A percentile compares a stretch with the other conserved stretches of the same genome.
phyloP scores from a whole-genome alignment of 2,888 invertebrate genomes.

The Megaustenia siamemsis region DNA sequence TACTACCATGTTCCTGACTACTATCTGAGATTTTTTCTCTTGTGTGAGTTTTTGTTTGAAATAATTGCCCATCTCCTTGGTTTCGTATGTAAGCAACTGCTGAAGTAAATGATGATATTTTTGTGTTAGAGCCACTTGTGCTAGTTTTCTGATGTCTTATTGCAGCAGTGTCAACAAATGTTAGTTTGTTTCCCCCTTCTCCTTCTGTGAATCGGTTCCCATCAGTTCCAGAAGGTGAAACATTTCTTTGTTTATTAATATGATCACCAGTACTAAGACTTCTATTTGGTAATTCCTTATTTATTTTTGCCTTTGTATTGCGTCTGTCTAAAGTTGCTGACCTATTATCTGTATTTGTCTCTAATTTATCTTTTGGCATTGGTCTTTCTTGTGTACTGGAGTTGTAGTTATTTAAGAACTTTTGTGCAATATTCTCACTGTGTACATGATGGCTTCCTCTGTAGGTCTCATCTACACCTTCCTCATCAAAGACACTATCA shows the following conservation, averaged over 20 bases:
- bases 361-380: not conserved
- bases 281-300: not conserved
- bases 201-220: not conserved
- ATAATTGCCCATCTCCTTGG: not conserved
- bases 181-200: conserved; percentile 5
- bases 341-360: not conserved
- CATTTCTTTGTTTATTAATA: not conserved
- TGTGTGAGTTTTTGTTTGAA: not conserved
- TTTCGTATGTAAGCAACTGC: conserved; percentile 48
- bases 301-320: not conserved
- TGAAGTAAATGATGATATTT: conserved; percentile 43
- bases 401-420: not conserved
- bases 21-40: not conserved
- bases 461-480: too few species aligned
- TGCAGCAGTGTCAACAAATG: conserved; percentile 45
- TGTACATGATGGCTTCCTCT: not conserved
- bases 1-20: not conserved
- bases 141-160: conserved; percentile 27
- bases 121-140: not conserved
- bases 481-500: not conserved
- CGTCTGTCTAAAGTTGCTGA: conserved; percentile 4
- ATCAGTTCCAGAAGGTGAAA: not conserved
- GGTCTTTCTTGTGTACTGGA: not conserved
- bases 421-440: not conserved
- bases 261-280: not conserved